phyloP scores from a whole-genome alignment of 64 coral and sea anemone species.

The Actinia equina region DNA sequence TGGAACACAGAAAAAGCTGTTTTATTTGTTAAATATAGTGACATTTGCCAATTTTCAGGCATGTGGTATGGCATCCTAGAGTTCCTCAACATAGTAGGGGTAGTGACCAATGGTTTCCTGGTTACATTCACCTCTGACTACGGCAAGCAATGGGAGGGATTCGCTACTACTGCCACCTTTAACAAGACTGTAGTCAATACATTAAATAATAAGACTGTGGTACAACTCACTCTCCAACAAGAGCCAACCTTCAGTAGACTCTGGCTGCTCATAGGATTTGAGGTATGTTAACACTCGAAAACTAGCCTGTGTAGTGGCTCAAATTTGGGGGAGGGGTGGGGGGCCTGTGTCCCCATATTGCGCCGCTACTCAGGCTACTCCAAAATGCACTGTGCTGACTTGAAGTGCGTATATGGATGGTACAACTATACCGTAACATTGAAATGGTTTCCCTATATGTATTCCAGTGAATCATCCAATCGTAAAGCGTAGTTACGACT shows the following conservation, averaged over 20 bases:
- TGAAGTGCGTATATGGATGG: no score
- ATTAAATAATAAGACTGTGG: conserved; percentile 53
- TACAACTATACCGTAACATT: no score
- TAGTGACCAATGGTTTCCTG: conserved; percentile 91
- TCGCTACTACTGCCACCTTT: conserved; percentile 19
- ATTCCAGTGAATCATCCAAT: no score
- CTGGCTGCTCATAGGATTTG: conserved; percentile 91
- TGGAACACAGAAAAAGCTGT: no score
- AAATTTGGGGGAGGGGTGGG: no score
- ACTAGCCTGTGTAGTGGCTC: no score
- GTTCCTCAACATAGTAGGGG: conserved; percentile 90
- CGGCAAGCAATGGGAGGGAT: conserved; percentile 81
- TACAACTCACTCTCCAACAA: conserved; percentile 45
- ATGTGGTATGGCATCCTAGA: conserved; percentile 96
- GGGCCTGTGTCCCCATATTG: no score
- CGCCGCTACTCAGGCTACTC: no score
- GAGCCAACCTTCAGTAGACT: conserved; percentile 48
- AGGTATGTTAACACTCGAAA: conserved; percentile 40
- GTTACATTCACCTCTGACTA: conserved; percentile 95
- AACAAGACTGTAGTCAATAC: conserved; percentile 56
- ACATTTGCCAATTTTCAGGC: conserved; percentile 34
- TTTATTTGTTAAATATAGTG: no score
- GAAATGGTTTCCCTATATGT: no score
- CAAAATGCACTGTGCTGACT: no score
- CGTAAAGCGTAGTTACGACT: no score